Conservation (phyloP, 2,888 invertebrate genomes). For the Xiphydria camelus region DNA sequence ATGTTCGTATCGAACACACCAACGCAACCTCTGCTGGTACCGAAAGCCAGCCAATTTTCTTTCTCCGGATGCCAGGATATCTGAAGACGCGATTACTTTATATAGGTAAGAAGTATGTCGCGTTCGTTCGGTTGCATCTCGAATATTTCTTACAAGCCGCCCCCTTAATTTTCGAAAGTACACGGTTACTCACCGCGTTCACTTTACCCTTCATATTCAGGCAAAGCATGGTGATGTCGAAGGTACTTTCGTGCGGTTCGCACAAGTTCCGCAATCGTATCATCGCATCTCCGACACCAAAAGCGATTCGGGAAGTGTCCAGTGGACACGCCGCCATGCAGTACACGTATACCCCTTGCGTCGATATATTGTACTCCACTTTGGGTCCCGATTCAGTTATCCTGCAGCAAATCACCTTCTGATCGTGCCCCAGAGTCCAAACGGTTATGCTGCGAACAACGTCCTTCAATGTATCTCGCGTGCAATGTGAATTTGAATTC, state of each 20-base stretch:
- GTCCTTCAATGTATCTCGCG: no score
- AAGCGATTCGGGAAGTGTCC: conserved; percentile 73
- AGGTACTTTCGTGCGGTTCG: conserved; percentile 52
- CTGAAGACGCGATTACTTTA: no score
- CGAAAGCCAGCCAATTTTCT: conserved; percentile 78
- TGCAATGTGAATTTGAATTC: no score
- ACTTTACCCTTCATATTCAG: conserved; percentile 75
- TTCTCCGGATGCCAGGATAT: conserved; percentile 81
- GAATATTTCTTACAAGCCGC: no score
- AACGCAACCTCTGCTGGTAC: conserved; percentile 81
- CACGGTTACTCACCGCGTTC: no score
- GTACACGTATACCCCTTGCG: conserved; percentile 69
- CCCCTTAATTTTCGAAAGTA: no score
- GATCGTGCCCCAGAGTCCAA: conserved; percentile 69
- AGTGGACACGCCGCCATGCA: conserved; percentile 68
- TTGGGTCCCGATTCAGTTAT: conserved; percentile 52
- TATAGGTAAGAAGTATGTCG: no score
- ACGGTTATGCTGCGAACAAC: conserved; percentile 56
- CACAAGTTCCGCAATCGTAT: conserved; percentile 76
- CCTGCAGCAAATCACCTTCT: conserved; percentile 62
- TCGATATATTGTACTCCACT: conserved; percentile 58
- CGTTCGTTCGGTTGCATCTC: no score
- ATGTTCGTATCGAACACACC: conserved; percentile 66
- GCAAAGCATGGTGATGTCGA: conserved; percentile 63
- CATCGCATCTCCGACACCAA: conserved; percentile 75